Evolutionary conservation across 2,113 vertebrate genomes (phyloP).

Genomic region (Rhinolophus sinicus): DNA sequence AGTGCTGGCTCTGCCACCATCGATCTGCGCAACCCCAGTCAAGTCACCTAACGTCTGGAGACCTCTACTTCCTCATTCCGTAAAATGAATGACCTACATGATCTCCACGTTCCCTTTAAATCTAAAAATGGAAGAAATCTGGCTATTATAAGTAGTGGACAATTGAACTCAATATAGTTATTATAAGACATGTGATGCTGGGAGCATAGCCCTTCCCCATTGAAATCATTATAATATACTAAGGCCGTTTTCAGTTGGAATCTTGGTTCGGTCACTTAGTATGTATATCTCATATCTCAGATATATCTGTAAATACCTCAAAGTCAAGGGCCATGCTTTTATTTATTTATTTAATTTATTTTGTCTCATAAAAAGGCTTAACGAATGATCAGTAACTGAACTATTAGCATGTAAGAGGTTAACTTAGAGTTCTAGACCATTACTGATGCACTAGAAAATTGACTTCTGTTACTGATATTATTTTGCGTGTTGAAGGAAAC

Average conservation of each 20-base stretch:
- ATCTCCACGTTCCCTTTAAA: not conserved
- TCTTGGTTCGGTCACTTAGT: not conserved
- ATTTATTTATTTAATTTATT: not conserved
- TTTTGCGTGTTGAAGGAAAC: conserved; percentile 66
- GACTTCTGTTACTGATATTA: not conserved
- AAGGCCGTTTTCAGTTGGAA: not conserved
- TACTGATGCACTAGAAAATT: not conserved
- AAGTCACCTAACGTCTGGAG: not conserved
- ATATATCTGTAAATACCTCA: not conserved
- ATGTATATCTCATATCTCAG: not conserved
- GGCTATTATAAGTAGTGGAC: not conserved
- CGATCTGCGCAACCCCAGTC: not conserved
- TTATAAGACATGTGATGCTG: not conserved
- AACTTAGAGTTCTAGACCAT: not conserved
- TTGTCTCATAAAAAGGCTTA: not conserved
- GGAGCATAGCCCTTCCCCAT: not conserved
- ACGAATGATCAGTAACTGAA: not conserved
- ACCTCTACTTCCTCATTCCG: not conserved
- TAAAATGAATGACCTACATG: not conserved
- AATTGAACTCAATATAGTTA: not conserved
- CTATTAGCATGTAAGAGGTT: not conserved
- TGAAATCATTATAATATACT: not conserved
- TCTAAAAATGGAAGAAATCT: not conserved
- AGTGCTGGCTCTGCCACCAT: not conserved
- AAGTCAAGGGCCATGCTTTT: not conserved